Conservation (phyloP, 2,888 invertebrate species). For the Drosophila parthenogenetica region DNA sequence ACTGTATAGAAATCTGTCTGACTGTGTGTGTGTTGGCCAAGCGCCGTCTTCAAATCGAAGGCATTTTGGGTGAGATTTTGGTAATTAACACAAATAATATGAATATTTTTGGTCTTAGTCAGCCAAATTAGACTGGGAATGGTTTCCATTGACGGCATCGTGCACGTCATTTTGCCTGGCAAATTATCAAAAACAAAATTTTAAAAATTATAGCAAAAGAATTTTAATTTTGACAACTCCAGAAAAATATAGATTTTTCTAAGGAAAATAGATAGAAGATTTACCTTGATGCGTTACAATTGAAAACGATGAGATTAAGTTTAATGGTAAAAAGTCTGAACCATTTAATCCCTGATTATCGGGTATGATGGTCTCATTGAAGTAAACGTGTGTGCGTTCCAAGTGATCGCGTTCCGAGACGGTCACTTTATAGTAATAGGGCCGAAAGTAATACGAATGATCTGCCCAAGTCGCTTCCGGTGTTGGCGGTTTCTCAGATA, state of each 20-base stretch:
- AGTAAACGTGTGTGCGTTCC: slow-evolving; percentile 83
- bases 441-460: slow-evolving; percentile 84
- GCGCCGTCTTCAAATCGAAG: slow-evolving; percentile 45
- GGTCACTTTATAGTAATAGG: slow-evolving; percentile 84
- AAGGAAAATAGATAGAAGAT: slow-evolving; percentile 3
- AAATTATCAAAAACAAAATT: slow-evolving; percentile 54
- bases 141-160: slow-evolving; percentile 50
- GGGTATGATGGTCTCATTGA: slow-evolving; percentile 83
- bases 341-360: slow-evolving; percentile 83
- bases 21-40: slow-evolving; percentile 40
- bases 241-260: neutral
- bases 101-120: slow-evolving; percentile 63
- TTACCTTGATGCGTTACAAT: slow-evolving; percentile 86
- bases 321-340: slow-evolving; percentile 84
- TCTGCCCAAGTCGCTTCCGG: slow-evolving; percentile 86
- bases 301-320: slow-evolving; percentile 85
- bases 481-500: slow-evolving; percentile 82
- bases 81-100: slow-evolving; percentile 72
- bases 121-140: slow-evolving; percentile 43
- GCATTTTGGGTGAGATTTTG: slow-evolving; percentile 62
- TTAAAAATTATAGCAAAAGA: neutral
- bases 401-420: slow-evolving; percentile 85
- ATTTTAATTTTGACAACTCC: slow-evolving; percentile 18
- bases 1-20: slow-evolving; percentile 3
- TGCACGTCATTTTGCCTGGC: slow-evolving; percentile 67